A percentile compares a stretch with the other conserved stretches of the same genome.
Conservation (phyloP, 2,797 vertebrate genomes). For the Alauda arvensis region DNA sequence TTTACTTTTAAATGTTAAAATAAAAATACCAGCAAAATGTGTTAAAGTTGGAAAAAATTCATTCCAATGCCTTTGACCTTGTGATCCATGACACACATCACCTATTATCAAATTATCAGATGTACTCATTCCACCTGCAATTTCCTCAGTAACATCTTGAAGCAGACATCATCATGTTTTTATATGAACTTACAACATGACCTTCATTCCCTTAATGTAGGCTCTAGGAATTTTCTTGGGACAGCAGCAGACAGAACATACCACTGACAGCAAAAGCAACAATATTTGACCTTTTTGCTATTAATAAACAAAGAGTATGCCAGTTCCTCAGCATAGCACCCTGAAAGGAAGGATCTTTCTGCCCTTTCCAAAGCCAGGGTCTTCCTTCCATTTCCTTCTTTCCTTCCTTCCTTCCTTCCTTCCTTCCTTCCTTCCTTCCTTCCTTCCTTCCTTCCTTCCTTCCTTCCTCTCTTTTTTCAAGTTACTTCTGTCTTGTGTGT, state of each 20-base stretch:
- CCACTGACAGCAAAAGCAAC: neutral
- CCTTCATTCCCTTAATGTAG: neutral
- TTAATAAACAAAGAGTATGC: neutral
- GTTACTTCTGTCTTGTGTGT: neutral
- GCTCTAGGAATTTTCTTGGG: neutral
- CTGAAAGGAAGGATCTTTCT: neutral
- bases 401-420: too few species aligned
- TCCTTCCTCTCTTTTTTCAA: neutral
- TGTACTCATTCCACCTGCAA: neutral
- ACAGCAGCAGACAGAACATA: neutral
- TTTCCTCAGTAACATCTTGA: neutral
- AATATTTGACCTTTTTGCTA: slow-evolving; percentile 16
- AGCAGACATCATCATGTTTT: neutral
- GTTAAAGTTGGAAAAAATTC: neutral
- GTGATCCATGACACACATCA: neutral
- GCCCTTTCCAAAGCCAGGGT: neutral
- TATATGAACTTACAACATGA: neutral
- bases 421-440: too few species aligned
- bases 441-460: neutral
- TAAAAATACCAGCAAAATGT: neutral
- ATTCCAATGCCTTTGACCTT: neutral
- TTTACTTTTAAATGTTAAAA: neutral
- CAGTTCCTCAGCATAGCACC: neutral
- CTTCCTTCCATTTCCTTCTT: neutral
- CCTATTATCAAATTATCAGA: neutral